Evolutionary conservation across 2,113 vertebrate species (phyloP).

Genomic region (Nibea albiflora): DNA sequence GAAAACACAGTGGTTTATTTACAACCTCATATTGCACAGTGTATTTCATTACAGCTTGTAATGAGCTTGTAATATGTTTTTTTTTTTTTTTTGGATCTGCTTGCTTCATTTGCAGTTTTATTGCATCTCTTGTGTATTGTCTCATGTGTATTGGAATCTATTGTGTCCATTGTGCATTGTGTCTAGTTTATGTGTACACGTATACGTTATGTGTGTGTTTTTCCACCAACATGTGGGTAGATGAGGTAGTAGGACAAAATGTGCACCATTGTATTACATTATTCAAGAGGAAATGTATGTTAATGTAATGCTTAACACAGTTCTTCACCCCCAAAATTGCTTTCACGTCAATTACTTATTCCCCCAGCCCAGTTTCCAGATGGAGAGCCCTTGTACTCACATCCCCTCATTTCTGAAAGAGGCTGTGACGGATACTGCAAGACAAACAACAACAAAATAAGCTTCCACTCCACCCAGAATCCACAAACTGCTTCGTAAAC

Average conservation of each 20-base stretch:
- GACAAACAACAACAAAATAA: background rate
- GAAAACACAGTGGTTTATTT: conserved; percentile 71
- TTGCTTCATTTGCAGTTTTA: conserved; percentile 69
- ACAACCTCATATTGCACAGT: conserved; percentile 63
- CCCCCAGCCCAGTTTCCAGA: background rate
- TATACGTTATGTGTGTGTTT: background rate
- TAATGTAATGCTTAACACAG: conserved; percentile 22
- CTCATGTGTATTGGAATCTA: conserved; percentile 35
- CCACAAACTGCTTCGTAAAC: background rate
- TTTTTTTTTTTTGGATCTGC: conserved; percentile 61
- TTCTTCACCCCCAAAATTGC: background rate
- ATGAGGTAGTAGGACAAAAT: background rate
- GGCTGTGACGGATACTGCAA: background rate
- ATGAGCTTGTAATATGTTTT: conserved; percentile 72
- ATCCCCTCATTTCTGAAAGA: background rate
- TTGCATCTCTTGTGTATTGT: conserved; percentile 54
- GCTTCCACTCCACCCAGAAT: background rate
- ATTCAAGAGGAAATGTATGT: conserved; percentile 18
- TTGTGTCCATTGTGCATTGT: conserved; percentile 22
- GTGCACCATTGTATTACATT: conserved; percentile 1
- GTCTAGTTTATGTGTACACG: background rate
- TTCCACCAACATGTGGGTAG: background rate
- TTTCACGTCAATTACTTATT: conserved; percentile 22
- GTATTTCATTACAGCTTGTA: conserved; percentile 77
- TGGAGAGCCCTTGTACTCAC: conserved; percentile 1